phyloP scores from a whole-genome alignment of 2,888 invertebrate genomes.

The Syrista parreyssii region DNA sequence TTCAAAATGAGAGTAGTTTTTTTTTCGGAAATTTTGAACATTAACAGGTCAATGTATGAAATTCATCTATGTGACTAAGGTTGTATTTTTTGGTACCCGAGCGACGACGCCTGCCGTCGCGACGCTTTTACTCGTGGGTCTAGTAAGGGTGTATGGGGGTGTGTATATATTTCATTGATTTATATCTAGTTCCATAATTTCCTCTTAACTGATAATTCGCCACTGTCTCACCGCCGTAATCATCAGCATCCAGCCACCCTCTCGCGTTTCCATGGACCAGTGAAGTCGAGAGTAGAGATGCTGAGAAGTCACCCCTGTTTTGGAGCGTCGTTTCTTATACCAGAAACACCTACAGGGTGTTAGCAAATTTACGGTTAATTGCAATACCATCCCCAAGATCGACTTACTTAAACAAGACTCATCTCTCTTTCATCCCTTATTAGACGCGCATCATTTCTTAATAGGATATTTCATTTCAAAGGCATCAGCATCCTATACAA shows the following conservation, averaged over 20 bases:
- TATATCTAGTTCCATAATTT: conserved; percentile 64
- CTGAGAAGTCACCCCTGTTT: no score
- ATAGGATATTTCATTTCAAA: no score
- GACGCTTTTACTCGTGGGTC: background rate
- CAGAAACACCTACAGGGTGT: no score
- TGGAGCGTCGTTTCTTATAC: no score
- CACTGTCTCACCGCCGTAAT: conserved; percentile 11
- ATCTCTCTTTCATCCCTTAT: no score
- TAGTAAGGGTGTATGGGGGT: background rate
- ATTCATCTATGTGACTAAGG: conserved; percentile 45
- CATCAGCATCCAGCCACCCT: conserved; percentile 34
- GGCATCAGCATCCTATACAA: no score
- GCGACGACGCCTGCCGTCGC: background rate
- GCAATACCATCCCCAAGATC: no score
- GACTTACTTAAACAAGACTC: no score
- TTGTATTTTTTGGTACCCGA: conserved; percentile 15
- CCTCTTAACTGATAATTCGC: conserved; percentile 62
- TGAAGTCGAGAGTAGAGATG: no score
- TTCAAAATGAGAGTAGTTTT: no score
- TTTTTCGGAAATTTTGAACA: conserved; percentile 24
- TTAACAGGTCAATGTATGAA: conserved; percentile 47
- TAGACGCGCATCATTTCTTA: no score
- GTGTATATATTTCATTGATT: conserved; percentile 43
- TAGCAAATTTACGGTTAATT: no score
- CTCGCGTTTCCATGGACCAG: conserved; percentile 15